A percentile compares a stretch with the other conserved stretches of the same genome.
These are phyloP conservation scores for Litoditis marina DNA, from an alignment of 2,888 invertebrate species.

Conservation along the genomic window DNA sequence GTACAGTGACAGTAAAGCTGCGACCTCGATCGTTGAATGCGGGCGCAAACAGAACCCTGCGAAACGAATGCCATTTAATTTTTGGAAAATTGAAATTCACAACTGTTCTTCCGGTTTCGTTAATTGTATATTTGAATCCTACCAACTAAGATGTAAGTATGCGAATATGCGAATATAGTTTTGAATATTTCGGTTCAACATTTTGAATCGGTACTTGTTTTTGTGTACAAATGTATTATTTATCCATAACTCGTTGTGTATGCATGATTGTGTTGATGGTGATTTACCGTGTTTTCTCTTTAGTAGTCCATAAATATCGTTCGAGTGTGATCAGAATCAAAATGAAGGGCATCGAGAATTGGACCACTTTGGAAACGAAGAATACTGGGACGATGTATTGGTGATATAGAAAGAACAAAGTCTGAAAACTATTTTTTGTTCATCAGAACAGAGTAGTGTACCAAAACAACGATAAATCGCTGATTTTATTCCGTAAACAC, in stretches of 20 bases:
- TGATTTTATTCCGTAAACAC: too few species aligned
- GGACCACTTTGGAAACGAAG: conserved; percentile 43
- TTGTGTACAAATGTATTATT: too few species aligned
- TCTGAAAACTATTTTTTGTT: conserved; percentile 19
- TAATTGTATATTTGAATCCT: too few species aligned
- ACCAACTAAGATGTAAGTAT: too few species aligned
- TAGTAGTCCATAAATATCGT: conserved; percentile 44
- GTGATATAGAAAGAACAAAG: conserved; percentile 42
- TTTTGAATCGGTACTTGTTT: too few species aligned
- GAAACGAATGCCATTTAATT: neutral
- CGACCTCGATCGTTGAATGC: conserved; percentile 36
- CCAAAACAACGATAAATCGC: too few species aligned
- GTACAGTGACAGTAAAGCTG: conserved; percentile 24
- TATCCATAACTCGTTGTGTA: too few species aligned
- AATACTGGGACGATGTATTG: conserved; percentile 40
- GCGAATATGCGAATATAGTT: too few species aligned
- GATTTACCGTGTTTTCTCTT: conserved; percentile 33
- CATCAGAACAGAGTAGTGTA: neutral
- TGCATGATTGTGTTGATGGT: too few species aligned
- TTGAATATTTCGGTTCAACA: too few species aligned
- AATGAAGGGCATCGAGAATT: conserved; percentile 48
- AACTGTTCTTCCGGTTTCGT: too few species aligned
- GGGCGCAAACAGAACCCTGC: conserved; percentile 27
- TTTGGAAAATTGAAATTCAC: too few species aligned
- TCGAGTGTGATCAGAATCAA: conserved; percentile 47